Conservation (phyloP, 1,140 invertebrate genomes). For the Pseudoatta argentina region DNA sequence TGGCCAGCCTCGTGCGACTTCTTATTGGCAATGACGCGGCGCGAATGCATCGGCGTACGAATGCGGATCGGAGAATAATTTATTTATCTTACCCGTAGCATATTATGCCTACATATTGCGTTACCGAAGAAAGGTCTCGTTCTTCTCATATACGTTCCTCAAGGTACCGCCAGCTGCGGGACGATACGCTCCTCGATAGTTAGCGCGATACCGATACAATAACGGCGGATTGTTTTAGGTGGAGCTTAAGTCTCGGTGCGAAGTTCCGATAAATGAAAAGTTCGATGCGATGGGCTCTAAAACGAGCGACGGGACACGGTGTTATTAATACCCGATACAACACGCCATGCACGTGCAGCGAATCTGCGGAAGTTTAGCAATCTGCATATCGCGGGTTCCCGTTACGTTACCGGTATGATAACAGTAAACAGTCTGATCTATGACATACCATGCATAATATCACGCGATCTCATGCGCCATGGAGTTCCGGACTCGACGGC, state of each 20-base stretch:
- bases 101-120: conserved; percentile 26
- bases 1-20: conserved; percentile 6
- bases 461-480: conserved; percentile 45
- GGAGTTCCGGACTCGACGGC: conserved; percentile 19
- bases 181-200: not conserved
- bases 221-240: conserved; percentile 17
- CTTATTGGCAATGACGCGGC: conserved; percentile 35
- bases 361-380: conserved; percentile 65
- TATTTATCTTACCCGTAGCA: conserved; percentile 28
- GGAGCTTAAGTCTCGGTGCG: not conserved
- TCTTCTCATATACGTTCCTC: conserved; percentile 21
- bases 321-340: conserved; percentile 67
- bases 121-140: conserved; percentile 38
- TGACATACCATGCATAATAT: conserved; percentile 41
- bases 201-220: not conserved
- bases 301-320: conserved; percentile 32
- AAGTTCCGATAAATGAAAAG: conserved; percentile 44
- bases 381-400: conserved; percentile 54
- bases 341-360: conserved; percentile 62
- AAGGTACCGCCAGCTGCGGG: not conserved
- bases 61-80: conserved; percentile 21
- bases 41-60: conserved; percentile 1
- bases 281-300: conserved; percentile 26
- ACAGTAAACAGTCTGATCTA: conserved; percentile 52
- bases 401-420: conserved; percentile 47